These are phyloP conservation scores for Phanerotoma sp. DNA, from an alignment of 2,888 invertebrate genomes.

Conservation along the genomic window DNA sequence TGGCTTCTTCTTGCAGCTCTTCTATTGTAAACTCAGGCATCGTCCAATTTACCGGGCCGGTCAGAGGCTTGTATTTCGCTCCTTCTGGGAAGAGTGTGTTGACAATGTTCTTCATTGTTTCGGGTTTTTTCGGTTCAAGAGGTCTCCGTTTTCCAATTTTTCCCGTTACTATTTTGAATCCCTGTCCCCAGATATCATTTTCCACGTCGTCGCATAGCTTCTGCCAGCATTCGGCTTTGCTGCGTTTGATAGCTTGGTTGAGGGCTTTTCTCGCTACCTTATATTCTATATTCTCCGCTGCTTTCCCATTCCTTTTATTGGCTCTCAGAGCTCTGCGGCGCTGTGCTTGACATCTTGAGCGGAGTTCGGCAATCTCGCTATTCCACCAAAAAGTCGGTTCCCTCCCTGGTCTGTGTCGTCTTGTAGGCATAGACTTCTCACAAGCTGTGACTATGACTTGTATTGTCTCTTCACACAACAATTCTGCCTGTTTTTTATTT, in stretches of 20 bases:
- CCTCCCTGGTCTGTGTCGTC: not conserved
- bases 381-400: slow-evolving; percentile 36
- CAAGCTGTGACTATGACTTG: not conserved
- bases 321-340: slow-evolving; percentile 24
- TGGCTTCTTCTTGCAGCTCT: not conserved
- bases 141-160: too few species aligned
- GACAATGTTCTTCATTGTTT: too few species aligned
- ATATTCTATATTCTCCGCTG: not conserved
- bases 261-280: not conserved
- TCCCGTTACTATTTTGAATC: too few species aligned
- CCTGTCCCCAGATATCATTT: too few species aligned
- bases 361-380: slow-evolving; percentile 31
- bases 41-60: not conserved
- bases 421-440: slow-evolving; percentile 9
- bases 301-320: not conserved
- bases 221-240: too few species aligned
- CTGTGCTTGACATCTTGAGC: slow-evolving; percentile 21
- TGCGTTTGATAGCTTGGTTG: too few species aligned
- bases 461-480: not conserved
- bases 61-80: too few species aligned
- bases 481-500: not conserved
- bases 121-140: too few species aligned
- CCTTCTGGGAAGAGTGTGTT: too few species aligned
- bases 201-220: too few species aligned
- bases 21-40: not conserved